Percentiles rank a stretch among this genome's conserved stretches.
These are phyloP conservation scores for Netelia melanura DNA, from an alignment of 2,888 invertebrate species.

Conservation along the genomic window DNA sequence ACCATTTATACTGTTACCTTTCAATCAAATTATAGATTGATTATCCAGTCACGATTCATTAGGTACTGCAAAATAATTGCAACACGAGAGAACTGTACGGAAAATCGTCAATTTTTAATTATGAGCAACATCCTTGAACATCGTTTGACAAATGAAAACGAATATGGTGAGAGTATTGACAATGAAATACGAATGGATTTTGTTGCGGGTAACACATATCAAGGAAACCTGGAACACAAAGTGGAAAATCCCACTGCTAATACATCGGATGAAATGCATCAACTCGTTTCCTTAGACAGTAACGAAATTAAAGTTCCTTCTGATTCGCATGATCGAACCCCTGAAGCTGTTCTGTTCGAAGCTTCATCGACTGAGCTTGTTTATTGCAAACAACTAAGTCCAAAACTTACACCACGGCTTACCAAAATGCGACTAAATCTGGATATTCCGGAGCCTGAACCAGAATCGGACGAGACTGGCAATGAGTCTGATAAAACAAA, in stretches of 20 bases:
- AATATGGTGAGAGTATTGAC: too few relatives aligned
- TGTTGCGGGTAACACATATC: too few relatives aligned
- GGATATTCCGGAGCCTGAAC: conserved; percentile 72
- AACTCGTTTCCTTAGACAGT: background rate
- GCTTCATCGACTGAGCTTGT: conserved; percentile 62
- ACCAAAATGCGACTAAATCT: conserved; percentile 72
- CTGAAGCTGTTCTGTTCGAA: conserved; percentile 74
- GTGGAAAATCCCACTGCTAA: background rate
- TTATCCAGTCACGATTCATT: too few relatives aligned
- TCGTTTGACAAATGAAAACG: too few relatives aligned
- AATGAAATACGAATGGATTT: background rate
- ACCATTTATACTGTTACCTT: too few relatives aligned
- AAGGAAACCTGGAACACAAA: background rate
- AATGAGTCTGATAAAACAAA: conserved; percentile 58
- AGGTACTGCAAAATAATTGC: too few relatives aligned
- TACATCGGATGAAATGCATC: background rate
- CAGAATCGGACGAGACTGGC: conserved; percentile 53
- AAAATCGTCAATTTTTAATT: too few relatives aligned
- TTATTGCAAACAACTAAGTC: conserved; percentile 73
- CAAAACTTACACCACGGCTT: conserved; percentile 70
- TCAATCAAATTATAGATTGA: too few relatives aligned
- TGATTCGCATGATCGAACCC: conserved; percentile 68
- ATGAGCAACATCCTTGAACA: too few relatives aligned
- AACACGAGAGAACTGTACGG: too few relatives aligned
- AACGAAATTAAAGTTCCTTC: background rate